Evolutionary conservation across 2,113 vertebrate species (phyloP), one percentile per base, ranked within the genome.

Genomic region (Misgurnus anguillicaudatus): DNA sequence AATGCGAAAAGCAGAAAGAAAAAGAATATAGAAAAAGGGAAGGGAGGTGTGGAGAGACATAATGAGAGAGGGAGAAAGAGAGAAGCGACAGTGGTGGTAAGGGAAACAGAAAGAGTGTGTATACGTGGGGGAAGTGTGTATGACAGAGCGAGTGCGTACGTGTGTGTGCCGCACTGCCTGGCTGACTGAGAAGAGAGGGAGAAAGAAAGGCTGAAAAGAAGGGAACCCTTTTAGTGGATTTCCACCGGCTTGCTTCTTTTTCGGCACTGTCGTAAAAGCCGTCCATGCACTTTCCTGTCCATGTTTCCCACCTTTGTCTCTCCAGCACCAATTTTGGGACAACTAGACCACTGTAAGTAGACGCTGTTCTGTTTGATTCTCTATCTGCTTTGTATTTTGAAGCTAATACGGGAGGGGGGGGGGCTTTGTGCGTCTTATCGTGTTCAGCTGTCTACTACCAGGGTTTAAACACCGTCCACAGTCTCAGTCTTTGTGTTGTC

Each of bases 1-100:
- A 85, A 88, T 85, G 87, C 79, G 79, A 91, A 87, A 90, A 89
- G 61, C 61, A 80, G 78, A 79, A 85, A 75, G 89, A 87, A 90
- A 86, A 91, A 90, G 89, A 89, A 91, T 90, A 91, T 90, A 90
- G 90, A 92, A 90, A 91, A 90, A 87, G 85, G 88, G 88, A 91
- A 91, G 89, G 88, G 91, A 91, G 90, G 89, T 91, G 90, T 89
- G 85, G 84, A 88, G 89, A 87, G 83, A 90, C 88, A 91, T 91
- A 90, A 91, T 91, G 89, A 92, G 88, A 89, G 88, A 88, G 86
- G 85, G 87, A 86, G 87, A 55, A 57, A 80, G 79, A 84, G 80
- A 87, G 89, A 86, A 85, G 86, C 87, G 68, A 51, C 53, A 61
- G 77, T 58, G 81, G 78, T 6, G 64, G 69, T 72, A 60, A 51